These are phyloP conservation scores for Oostethus manadensis DNA, from an alignment of 2,113 vertebrate genomes.

Conservation along the genomic window DNA sequence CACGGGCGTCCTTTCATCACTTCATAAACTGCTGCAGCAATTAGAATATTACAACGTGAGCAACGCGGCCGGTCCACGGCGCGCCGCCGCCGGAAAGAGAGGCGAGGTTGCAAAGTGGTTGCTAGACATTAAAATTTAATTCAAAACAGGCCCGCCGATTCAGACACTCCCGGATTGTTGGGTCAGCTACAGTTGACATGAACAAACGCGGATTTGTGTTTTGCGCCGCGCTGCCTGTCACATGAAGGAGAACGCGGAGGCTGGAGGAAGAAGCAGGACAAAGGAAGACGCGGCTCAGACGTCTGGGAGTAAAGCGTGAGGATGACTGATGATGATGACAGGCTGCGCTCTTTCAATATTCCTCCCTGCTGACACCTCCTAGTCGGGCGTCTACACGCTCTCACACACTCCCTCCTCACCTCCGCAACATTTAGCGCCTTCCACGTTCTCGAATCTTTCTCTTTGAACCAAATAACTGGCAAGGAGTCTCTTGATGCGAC, in stretches of 20 bases:
- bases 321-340: slow-evolving; percentile 67
- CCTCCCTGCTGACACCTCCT: slow-evolving; percentile 58
- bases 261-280: slow-evolving; percentile 53
- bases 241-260: slow-evolving; percentile 42
- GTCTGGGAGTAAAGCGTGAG: slow-evolving; percentile 59
- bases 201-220: slow-evolving; percentile 51
- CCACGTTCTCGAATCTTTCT: slow-evolving; percentile 39
- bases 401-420: slow-evolving; percentile 48
- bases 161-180: slow-evolving; percentile 54
- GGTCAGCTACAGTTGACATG: slow-evolving; percentile 63
- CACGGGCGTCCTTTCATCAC: slow-evolving; percentile 49
- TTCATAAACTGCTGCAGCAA: slow-evolving; percentile 66
- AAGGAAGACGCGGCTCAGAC: slow-evolving; percentile 60
- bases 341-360: slow-evolving; percentile 62
- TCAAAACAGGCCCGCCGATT: slow-evolving; percentile 61
- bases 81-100: slow-evolving; percentile 31
- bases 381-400: slow-evolving; percentile 34
- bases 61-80: slow-evolving; percentile 35
- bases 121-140: slow-evolving; percentile 63
- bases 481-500: slow-evolving; percentile 44
- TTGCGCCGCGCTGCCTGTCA: slow-evolving; percentile 49
- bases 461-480: slow-evolving; percentile 51
- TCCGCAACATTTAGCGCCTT: slow-evolving; percentile 55
- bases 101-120: slow-evolving; percentile 48
- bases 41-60: slow-evolving; percentile 60